phyloP scores from a whole-genome alignment of 2,797 vertebrate species.

The Notolepis coatsorum region DNA sequence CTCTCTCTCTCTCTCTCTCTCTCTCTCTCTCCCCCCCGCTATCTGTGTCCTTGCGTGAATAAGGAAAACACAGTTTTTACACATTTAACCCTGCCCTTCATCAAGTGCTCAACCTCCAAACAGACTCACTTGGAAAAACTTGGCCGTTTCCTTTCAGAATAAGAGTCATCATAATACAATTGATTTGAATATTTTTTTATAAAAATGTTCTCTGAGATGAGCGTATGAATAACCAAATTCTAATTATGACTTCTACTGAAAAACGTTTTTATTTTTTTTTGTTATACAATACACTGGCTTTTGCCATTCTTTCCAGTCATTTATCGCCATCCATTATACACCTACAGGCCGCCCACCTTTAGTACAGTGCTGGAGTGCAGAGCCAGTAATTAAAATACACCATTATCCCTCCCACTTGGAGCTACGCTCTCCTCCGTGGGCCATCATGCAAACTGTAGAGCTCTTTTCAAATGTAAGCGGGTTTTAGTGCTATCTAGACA shows the following conservation, averaged over 20 bases:
- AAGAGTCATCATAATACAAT: not conserved
- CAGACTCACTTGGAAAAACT: constrained; percentile 52
- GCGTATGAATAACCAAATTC: not conserved
- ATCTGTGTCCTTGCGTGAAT: constrained; percentile 51
- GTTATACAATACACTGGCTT: too few species aligned
- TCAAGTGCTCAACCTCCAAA: constrained; percentile 43
- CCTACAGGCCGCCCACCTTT: constrained; percentile 7
- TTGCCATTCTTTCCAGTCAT: constrained; percentile 3
- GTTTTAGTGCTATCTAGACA: constrained; percentile 67
- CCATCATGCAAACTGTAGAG: constrained; percentile 56
- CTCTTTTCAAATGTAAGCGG: constrained; percentile 72
- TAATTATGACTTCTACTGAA: too few species aligned
- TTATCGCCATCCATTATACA: not conserved
- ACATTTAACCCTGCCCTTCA: constrained; percentile 52
- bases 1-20: constrained; percentile 60
- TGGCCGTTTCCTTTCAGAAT: constrained; percentile 22
- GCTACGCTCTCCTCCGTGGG: constrained; percentile 54
- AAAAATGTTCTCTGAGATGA: not conserved
- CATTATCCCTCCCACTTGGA: constrained; percentile 59
- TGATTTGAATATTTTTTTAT: too few species aligned
- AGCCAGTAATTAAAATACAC: constrained; percentile 71
- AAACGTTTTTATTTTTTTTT: too few species aligned
- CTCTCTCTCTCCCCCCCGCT: constrained; percentile 48
- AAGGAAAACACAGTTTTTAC: constrained; percentile 64
- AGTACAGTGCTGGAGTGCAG: constrained; percentile 39